Percentiles rank a stretch among this genome's conserved stretches.
These are phyloP conservation scores for Ceryle rudis DNA, from an alignment of 2,797 vertebrate genomes.

Conservation along the genomic window DNA sequence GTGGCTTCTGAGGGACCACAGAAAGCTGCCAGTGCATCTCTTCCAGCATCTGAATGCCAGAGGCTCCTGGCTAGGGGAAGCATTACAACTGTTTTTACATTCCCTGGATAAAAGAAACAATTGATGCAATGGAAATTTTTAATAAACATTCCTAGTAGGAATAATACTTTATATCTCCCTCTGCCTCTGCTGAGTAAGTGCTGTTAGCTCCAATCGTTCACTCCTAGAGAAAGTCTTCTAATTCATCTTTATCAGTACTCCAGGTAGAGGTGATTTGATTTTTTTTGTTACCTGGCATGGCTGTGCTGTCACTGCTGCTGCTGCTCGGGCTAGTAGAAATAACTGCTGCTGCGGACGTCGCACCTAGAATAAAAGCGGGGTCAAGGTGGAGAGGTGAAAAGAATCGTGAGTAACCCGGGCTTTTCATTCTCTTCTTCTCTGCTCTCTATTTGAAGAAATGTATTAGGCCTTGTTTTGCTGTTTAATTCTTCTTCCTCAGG, in stretches of 20 bases:
- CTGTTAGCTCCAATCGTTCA: conserved; percentile 62
- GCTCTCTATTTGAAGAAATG: conserved; percentile 45
- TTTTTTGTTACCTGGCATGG: conserved; percentile 80
- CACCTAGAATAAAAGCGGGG: conserved; percentile 84
- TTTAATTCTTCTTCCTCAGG: conserved; percentile 16
- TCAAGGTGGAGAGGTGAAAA: conserved; percentile 95
- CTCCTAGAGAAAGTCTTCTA: conserved; percentile 62
- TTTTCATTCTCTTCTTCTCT: conserved; percentile 61
- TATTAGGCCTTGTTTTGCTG: not conserved
- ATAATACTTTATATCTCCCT: conserved; percentile 41
- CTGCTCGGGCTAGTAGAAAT: conserved; percentile 81
- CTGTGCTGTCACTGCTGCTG: conserved; percentile 79
- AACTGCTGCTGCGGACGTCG: conserved; percentile 80
- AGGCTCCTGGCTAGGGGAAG: conserved; percentile 36
- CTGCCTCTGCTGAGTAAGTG: conserved; percentile 71
- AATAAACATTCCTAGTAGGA: conserved; percentile 43
- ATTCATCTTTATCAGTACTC: conserved; percentile 65
- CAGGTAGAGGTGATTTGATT: conserved; percentile 63
- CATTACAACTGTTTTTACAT: conserved; percentile 14
- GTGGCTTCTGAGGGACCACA: conserved; percentile 59
- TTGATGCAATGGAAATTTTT: conserved; percentile 36
- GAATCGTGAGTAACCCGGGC: conserved; percentile 90
- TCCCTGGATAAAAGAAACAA: conserved; percentile 48
- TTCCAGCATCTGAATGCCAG: conserved; percentile 1
- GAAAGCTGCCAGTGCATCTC: conserved; percentile 60